Percentiles rank a stretch among this genome's conserved stretches.
Conservation (phyloP, 1,140 invertebrate genomes). For the Brachionus rotundiformis region DNA sequence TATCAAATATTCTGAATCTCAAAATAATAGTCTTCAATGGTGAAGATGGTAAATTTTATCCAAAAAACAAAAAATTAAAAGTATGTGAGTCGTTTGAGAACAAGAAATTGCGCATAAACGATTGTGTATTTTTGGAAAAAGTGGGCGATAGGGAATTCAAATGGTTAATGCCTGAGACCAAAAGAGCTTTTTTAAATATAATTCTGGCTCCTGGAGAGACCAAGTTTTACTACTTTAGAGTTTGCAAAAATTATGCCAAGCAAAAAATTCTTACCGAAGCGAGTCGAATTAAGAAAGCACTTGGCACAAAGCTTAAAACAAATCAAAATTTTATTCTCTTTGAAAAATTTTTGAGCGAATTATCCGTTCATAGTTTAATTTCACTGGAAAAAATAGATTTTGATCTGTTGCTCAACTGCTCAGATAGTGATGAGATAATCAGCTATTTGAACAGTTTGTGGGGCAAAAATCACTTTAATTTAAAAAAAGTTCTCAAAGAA, state of each 20-base stretch:
- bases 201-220: not conserved
- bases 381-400: not conserved
- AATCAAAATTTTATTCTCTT: constrained; percentile 17
- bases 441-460: constrained; percentile 27
- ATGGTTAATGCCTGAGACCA: constrained; percentile 20
- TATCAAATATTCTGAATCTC: constrained; percentile 19
- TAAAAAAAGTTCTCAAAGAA: constrained; percentile 33
- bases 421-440: not conserved
- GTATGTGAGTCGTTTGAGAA: not conserved
- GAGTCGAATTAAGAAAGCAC: not conserved
- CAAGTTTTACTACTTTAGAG: not conserved
- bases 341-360: constrained; percentile 14
- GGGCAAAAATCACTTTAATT: constrained; percentile 34
- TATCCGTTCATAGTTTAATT: constrained; percentile 45
- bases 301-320: not conserved
- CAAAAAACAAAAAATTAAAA: constrained; percentile 10
- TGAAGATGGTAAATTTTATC: not conserved
- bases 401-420: not conserved
- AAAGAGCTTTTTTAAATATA: not conserved
- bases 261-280: not conserved
- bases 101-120: constrained; percentile 7
- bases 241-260: not conserved
- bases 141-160: not conserved
- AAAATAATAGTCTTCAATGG: constrained; percentile 40
- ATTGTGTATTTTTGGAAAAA: constrained; percentile 34